Percentiles rank a stretch among this genome's conserved stretches.
Conservation (phyloP, 30 jellyfish, hydroid and myxozoan genomes). For the Turritopsis rubra region DNA sequence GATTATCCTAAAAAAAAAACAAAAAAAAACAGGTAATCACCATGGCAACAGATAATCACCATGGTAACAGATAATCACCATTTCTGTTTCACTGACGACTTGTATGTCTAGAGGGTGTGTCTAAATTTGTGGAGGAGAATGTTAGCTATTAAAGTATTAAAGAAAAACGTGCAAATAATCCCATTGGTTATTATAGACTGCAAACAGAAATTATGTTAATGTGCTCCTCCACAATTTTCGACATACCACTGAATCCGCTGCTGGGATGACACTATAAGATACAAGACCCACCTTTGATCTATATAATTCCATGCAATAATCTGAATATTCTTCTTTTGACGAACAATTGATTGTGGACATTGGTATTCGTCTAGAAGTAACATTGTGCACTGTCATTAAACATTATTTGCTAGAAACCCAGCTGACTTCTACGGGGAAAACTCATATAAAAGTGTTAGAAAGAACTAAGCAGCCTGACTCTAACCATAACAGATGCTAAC, state of each 20-base stretch:
- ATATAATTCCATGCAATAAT: slow-evolving; percentile 56
- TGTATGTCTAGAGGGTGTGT: background rate
- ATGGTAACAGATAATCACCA: background rate
- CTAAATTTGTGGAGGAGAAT: no score
- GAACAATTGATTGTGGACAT: slow-evolving; percentile 43
- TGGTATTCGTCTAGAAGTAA: slow-evolving; percentile 54
- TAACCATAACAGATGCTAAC: no score
- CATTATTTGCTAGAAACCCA: background rate
- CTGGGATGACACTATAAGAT: background rate
- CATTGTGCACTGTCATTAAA: background rate
- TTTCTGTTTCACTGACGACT: background rate
- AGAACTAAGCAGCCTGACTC: no score
- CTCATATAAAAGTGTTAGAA: background rate
- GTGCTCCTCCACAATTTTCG: no score
- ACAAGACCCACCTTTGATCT: slow-evolving; percentile 42
- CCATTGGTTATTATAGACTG: no score
- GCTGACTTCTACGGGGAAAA: background rate
- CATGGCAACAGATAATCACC: background rate
- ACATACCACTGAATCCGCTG: no score
- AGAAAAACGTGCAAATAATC: no score
- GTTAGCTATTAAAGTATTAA: no score
- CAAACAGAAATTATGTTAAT: no score
- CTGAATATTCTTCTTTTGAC: slow-evolving; percentile 45
- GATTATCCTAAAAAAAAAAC: slow-evolving; percentile 14
- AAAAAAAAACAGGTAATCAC: background rate